Evolutionary conservation across 2,797 vertebrate species (phyloP), one percentile per base, ranked within the genome.

Genomic region (Pseudomugil gertrudae): DNA sequence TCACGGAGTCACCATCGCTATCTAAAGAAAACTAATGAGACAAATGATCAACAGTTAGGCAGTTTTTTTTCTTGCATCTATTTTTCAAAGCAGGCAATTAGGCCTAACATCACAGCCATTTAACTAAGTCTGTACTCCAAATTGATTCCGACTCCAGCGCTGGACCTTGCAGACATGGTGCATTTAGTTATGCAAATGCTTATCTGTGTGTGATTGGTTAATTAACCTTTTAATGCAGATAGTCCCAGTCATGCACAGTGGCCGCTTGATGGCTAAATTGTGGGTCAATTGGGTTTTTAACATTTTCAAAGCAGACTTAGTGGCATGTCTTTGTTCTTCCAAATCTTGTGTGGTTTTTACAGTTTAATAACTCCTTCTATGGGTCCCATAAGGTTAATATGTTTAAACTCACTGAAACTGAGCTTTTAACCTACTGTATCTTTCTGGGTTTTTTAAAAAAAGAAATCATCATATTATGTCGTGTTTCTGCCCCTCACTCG

Each of bases 171-270:
- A 91, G 92, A 93, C 90, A 90, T 83, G 86, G 86, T 74, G 86
- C 84, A 92, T 93, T 93, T 92, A 90, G 89, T 93, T 94, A 94
- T 94, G 93, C 92, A 92, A 94, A 94, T 93, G 87, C 82, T 88
- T 89, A 91, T 93, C 88, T 84, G 80, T 78, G 84, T 86, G 84
- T 92, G 92, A 94, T 93, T 93, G 92, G 93, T 94, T 94, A 94
- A 94, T 94, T 94, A 94, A 94, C 92, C 93, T 92, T 45, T 89
- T 86, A 89, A 91, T 83, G 78, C 84, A 90, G 89, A 89, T 85
- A 84, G 90, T 90, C 90, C 75, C 69, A 60, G 81, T 76, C 57
- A 90, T 93, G 93, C 85, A 81, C 88, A 85, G 69, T 85, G 79
- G 82, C 78, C 57, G 90, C 88, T 84, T 72, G 81, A 92, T 88